Evolutionary conservation across 2,797 vertebrate genomes (phyloP), one percentile per base, ranked within the genome.

Genomic region (Poliocrania exsul): DNA sequence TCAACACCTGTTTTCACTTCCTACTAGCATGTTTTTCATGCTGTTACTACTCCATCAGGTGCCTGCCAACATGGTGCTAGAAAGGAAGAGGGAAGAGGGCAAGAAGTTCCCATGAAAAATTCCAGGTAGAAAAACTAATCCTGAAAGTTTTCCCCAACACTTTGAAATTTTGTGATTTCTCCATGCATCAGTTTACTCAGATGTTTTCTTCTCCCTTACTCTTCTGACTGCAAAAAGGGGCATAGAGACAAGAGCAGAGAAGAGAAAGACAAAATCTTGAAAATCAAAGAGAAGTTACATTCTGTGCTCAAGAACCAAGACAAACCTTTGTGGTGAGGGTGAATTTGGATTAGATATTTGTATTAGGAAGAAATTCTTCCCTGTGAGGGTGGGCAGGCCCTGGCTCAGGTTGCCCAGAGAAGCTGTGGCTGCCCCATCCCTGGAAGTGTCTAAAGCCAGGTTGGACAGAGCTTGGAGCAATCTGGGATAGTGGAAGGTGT

Each of bases 401-500:
- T 23, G 38, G 29, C 44, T 35, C 51, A 51, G 25, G 10, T 0
- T 64, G 6, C 3, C 14, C 44, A 71, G 3, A 35, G 65, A 4
- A 65, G 33, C 11, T 33, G 79, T 23, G 57, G 14, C 14, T 83
- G 28, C 2, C 3, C 14, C 44, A 77, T 64, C 64, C 24, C 64
- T 77, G 65, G 12, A 7, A 77, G 5, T 58, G 12, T 12, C 6
- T 72, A 11, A 79, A 31, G 26, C 21, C 31, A 35, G 49, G 50
- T 0, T 56, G 65, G 72, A 69, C 0, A 0, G 5, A 3, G 11
- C 16, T 33, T 29, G 83, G 21, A 78, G 12, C 35, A 9, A 0
- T 42, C 65, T 26, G 65, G 50, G 25, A 0, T 0, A 1, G 35
- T 28, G 31, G 42, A 1, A 56, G 10, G 1, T 47, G 64, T 47